Base-by-base conservation (phyloP, 2,888 invertebrate species). In the Tetranychus truncatus region DNA sequence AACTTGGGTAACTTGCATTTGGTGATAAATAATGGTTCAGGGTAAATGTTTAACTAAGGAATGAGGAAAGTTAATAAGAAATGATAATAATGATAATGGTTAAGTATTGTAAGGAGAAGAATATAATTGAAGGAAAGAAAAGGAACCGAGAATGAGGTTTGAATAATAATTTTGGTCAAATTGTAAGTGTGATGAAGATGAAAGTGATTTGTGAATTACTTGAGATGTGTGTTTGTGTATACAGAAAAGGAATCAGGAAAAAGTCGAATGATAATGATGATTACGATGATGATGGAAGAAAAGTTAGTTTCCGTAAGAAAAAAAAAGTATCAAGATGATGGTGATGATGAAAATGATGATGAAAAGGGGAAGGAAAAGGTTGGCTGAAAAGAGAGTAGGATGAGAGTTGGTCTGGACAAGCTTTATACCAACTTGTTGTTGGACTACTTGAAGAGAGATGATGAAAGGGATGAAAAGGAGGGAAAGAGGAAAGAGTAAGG, bases 401-500 rank as follows among this genome's bases (percentile, higher is more conserved):
- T 55, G 55, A 55, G 7, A 6, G 55, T 55, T 55, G 55, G 9
- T 9, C 69, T 20, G 69, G 34, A 24, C 69, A 20, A 20, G 11
- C 9, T 69, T 69, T 20, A 20, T 69, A 20, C 69, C 69, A 69
- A 69, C 69, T 20, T 24, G 69, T 24, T 69, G 34, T 20, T 69
- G 69, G 34, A 69, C 21, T 20, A 69, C 15, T 20, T 20, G 34
- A n/a, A 69, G 9, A 69, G 69, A n/a, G n/a, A 55, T 55, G 55
- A 55, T 55, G 55, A 55, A 15, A 55, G 55, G 55, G 55, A 55
- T 9, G 15, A 69, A n/a, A 9, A 24, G 69, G 69, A 69, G 69
- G 69, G 69, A 69, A 69, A n/a, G 69, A 24, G 21, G 69, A 69
- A 24, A n/a, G n/a, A 18, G 69, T 11, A 24, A 69, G 21, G 69